Base-by-base conservation (phyloP, 2,113 vertebrate genomes). In the Mobula birostris region DNA sequence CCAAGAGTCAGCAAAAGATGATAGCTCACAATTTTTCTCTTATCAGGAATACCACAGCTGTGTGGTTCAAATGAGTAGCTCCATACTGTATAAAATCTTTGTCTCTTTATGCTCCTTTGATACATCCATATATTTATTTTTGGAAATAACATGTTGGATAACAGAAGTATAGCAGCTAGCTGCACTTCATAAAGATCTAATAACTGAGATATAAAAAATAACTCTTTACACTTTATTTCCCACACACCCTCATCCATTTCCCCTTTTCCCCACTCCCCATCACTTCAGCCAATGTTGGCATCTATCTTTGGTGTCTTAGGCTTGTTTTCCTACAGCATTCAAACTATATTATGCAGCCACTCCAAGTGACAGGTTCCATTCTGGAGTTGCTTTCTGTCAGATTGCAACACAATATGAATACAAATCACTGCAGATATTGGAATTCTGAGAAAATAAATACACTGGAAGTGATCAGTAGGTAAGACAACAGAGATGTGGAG, bases 181-280 rank as follows among this genome's bases (percentile, higher is more conserved):
- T 88, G 85, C 85, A 68, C 61, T 90, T 90, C 32, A 90, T 87
- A 87, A 87, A 87, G 11, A 87, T 61, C 14, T 66, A 66, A n/a
- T 7, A 90, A 90, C 14, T 32, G 15, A n/a, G 29, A 90, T 19
- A 5, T 68, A 63, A 66, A 88, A 85, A 2, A 66, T n/a, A 66
- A 90, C 85, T 66, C 6, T 90, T 32, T 66, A 90, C 85, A 90
- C 6, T 90, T 32, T 66, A 90, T 66, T 66, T 12, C 85, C 85
- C 58, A 24, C 72, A 5, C 17, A 4, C 72, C 72, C 21, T 74
- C 72, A 74, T 24, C 72, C 72, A 74, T 21, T 19, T 24, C 19
- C 19, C 19, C 72, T 14, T 19, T 5, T 24, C 72, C 72, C 72
- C 48, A 48, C 63, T 14, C 63, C 63, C 63, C 63, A 8, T 14